phyloP scores from a whole-genome alignment of 2,113 vertebrate species.

The Melanerpes formicivorus region DNA sequence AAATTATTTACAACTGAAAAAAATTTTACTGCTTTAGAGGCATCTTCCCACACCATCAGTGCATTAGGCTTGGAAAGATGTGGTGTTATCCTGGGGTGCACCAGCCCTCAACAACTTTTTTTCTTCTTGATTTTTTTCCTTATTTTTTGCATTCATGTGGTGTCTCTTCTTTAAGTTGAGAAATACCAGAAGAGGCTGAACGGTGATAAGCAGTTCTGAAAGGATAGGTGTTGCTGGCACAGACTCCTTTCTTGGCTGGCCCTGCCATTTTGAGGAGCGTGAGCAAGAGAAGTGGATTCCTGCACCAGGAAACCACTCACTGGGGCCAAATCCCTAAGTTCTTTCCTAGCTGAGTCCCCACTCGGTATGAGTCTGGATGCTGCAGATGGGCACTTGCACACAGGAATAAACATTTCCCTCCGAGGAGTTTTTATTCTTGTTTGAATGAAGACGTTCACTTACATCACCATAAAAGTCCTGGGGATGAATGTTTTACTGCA shows the following conservation, averaged over 20 bases:
- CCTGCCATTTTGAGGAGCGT: background rate
- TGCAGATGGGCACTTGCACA: background rate
- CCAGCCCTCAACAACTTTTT: background rate
- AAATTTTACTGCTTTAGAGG: background rate
- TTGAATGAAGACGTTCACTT: slow-evolving; percentile 29
- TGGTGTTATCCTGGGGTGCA: background rate
- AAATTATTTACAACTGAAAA: background rate
- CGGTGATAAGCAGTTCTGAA: background rate
- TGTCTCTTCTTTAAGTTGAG: background rate
- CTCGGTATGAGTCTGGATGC: background rate
- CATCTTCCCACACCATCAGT: background rate
- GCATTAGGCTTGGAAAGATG: background rate
- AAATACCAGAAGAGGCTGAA: slow-evolving; percentile 1
- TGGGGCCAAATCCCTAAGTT: background rate
- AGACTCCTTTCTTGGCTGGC: background rate
- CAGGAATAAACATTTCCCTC: background rate
- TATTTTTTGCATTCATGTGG: background rate
- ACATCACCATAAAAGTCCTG: background rate
- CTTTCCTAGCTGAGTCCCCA: background rate
- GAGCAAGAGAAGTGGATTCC: background rate
- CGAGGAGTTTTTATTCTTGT: background rate
- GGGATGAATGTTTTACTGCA: background rate
- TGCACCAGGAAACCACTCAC: background rate
- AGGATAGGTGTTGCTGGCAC: slow-evolving; percentile 5
- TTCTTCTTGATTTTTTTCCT: background rate